Conservation (phyloP, 2,113 vertebrate genomes). For the Baryphthengus martii region DNA sequence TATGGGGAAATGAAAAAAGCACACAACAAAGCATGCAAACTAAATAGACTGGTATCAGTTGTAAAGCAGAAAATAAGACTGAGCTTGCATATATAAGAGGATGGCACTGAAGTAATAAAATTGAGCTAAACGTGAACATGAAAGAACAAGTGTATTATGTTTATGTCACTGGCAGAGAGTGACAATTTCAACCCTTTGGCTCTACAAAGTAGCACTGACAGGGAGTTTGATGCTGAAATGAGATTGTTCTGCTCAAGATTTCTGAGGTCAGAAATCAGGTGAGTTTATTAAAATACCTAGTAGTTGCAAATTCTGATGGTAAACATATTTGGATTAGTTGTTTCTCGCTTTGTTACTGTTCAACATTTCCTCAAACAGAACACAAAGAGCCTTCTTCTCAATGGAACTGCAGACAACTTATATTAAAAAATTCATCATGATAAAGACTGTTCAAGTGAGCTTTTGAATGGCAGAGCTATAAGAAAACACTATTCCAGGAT, state of each 20-base stretch:
- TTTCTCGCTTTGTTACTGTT: not conserved
- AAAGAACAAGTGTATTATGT: not conserved
- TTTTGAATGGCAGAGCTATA: not conserved
- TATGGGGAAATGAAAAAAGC: not conserved
- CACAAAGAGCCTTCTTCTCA: not conserved
- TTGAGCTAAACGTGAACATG: not conserved
- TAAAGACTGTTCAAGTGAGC: not conserved
- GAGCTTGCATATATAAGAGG: not conserved
- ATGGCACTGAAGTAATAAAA: not conserved
- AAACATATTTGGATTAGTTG: not conserved
- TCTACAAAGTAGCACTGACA: not conserved
- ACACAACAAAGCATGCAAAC: not conserved
- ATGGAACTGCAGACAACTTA: not conserved
- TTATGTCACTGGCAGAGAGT: not conserved
- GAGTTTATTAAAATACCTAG: not conserved
- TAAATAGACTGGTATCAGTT: not conserved
- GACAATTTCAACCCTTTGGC: not conserved
- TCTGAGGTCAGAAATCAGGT: not conserved
- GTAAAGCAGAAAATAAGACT: not conserved
- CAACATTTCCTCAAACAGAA: not conserved
- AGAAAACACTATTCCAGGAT: not conserved
- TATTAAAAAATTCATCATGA: rapidly evolving
- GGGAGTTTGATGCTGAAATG: not conserved
- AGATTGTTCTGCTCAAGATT: not conserved
- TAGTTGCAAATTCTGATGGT: not conserved